A percentile compares a stretch with the other conserved stretches of the same genome.
phyloP scores from a whole-genome alignment of 2,113 vertebrate genomes.

The Nesogale talazaci region DNA sequence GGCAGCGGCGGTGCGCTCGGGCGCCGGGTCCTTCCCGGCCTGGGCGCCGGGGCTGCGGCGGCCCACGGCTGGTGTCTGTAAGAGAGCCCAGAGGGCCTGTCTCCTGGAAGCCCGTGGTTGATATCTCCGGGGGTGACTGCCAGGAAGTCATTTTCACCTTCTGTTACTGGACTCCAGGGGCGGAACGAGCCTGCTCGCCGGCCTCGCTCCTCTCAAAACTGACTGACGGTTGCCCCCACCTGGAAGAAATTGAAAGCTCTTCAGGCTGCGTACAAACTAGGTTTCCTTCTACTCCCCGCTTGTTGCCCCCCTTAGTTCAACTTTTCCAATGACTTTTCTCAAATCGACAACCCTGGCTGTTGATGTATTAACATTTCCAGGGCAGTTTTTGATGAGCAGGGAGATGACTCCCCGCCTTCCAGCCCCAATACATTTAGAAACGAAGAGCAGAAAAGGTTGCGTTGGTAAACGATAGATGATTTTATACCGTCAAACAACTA shows the following conservation, averaged over 20 bases:
- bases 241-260: conserved; percentile 83
- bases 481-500: conserved; percentile 76
- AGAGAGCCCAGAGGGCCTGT: not conserved
- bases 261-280: conserved; percentile 30
- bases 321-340: conserved; percentile 62
- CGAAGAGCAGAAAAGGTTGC: conserved; percentile 45
- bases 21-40: not conserved
- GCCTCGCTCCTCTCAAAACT: conserved; percentile 72
- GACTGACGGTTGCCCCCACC: conserved; percentile 86
- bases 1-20: rapidly evolving
- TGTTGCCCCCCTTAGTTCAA: conserved; percentile 26
- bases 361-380: conserved; percentile 44
- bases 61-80: not conserved
- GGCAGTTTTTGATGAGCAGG: conserved; percentile 44
- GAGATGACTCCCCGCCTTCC: conserved; percentile 21
- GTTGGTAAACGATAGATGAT: conserved; percentile 65
- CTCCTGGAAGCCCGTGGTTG: not conserved
- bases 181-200: conserved; percentile 37
- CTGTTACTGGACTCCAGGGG: conserved; percentile 70
- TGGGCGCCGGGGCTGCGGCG: too few relatives aligned
- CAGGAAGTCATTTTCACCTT: conserved; percentile 59
- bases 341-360: conserved; percentile 22
- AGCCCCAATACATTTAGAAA: conserved; percentile 57
- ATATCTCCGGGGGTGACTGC: conserved; percentile 25
- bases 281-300: not conserved